These are phyloP conservation scores for Leptinotarsa texana DNA, from an alignment of 1,140 invertebrate species.

Conservation along the genomic window DNA sequence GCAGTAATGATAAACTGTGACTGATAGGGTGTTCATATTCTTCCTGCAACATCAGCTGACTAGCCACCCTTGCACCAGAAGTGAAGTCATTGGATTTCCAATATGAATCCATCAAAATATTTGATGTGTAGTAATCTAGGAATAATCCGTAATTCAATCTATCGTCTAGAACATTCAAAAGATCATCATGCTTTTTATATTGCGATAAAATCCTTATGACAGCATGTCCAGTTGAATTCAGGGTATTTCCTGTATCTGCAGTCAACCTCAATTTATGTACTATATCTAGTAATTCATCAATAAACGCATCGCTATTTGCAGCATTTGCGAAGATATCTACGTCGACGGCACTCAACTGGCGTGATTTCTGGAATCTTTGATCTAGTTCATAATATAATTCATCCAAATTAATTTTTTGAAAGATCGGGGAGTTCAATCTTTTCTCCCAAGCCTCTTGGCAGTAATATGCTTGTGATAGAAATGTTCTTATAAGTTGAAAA, in stretches of 20 bases:
- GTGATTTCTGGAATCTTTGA: conserved; percentile 59
- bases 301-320: conserved; percentile 56
- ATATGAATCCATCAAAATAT: conserved; percentile 82
- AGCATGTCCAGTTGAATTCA: conserved; percentile 82
- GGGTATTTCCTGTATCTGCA: conserved; percentile 67
- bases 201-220: conserved; percentile 71
- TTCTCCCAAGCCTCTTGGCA: conserved; percentile 69
- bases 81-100: conserved; percentile 70
- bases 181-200: conserved; percentile 61
- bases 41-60: conserved; percentile 87
- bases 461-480: conserved; percentile 68
- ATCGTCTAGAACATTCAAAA: conserved; percentile 76
- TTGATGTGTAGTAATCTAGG: conserved; percentile 76
- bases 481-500: conserved; percentile 47
- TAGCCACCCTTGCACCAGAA: conserved; percentile 76
- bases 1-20: conserved; percentile 71
- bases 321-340: conserved; percentile 75
- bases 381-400: conserved; percentile 69
- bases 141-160: conserved; percentile 89
- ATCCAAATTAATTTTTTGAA: conserved; percentile 66
- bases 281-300: conserved; percentile 72
- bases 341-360: conserved; percentile 69
- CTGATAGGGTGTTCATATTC: conserved; percentile 75
- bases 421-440: conserved; percentile 62
- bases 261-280: conserved; percentile 72